Evolutionary conservation across 2,797 vertebrate species (phyloP), one percentile per base, ranked within the genome.

Genomic region (Lithobates pipiens): DNA sequence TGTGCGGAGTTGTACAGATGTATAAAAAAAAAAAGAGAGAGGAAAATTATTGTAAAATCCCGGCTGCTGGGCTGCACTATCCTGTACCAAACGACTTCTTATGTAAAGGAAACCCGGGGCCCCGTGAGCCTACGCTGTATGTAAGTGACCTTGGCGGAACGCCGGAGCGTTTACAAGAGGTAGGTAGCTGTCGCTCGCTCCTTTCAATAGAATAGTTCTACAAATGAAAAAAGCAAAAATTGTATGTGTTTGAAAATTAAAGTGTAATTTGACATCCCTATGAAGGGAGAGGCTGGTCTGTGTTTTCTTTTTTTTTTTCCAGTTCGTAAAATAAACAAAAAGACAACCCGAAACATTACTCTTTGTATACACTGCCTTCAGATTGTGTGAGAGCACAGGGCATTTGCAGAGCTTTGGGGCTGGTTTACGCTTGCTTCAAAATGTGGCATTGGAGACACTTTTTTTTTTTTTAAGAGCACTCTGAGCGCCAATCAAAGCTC

Each of bases 161-260:
- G 44, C 44, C 44, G 3, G 54, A 34, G 34, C 65, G 16, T 10
- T 57, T 77, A 46, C 46, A n/a, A 16, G 50, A 44, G 29, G 76
- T 57, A 82, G 74, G 86, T 78, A 73, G 61, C 76, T 36, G 34
- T 15, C 15, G 61, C 83, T 70, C 50, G 18, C 39, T 61, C 67
- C 81, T 70, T 61, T 79, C 61, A 7, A 44, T 86, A 86, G 85
- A 77, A 29, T 83, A 83, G 85, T 42, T 77, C 21, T 72, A 77
- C 70, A 79, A 44, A 65, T 18, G 29, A 54, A 68, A 54, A 68
- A 74, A 78, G 73, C 77, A 68, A 79, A 86, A 75, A 83, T 36
- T 76, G 61, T 86, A 69, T 75, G 85, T 87, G 85, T 87, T 79
- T 87, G 85, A 82, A 39, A 74, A 87, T 82, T 79, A 87, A 87